Evolutionary conservation across 2,113 vertebrate genomes (phyloP).

Genomic region (Thalassarche chlororhynchos): DNA sequence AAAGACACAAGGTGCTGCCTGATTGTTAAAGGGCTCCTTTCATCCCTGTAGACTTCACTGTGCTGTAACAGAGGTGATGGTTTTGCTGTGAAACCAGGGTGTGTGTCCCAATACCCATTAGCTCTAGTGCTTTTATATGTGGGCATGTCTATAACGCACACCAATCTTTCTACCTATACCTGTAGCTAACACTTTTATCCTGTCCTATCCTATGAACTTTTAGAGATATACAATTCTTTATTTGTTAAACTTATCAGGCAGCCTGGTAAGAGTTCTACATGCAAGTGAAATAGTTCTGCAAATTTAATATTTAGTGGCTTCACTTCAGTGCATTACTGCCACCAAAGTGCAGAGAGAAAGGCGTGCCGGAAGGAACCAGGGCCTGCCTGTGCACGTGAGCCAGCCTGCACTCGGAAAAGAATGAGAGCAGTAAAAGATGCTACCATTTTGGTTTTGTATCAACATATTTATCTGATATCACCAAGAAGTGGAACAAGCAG

Average conservation of each 20-base stretch:
- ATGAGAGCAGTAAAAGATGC: background rate
- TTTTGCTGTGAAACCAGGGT: background rate
- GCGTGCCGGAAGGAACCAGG: background rate
- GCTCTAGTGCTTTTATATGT: background rate
- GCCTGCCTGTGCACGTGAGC: background rate
- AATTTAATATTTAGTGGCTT: background rate
- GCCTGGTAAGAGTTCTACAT: background rate
- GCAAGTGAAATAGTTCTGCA: background rate
- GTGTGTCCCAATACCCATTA: background rate
- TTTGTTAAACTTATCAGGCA: background rate
- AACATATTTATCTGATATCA: background rate
- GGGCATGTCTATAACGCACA: background rate
- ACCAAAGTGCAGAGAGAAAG: background rate
- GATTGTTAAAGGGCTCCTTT: background rate
- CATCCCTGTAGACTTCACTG: background rate
- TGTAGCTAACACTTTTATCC: background rate
- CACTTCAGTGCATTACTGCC: background rate
- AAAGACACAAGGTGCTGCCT: background rate
- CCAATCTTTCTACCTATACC: background rate
- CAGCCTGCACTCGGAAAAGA: background rate
- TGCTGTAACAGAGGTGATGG: background rate
- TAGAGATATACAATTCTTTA: background rate
- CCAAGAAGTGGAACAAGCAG: background rate
- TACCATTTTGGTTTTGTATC: background rate
- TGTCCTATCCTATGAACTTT: background rate